Evolutionary conservation across 1,140 invertebrate genomes (phyloP).

Genomic region (Philaenus spumarius): DNA sequence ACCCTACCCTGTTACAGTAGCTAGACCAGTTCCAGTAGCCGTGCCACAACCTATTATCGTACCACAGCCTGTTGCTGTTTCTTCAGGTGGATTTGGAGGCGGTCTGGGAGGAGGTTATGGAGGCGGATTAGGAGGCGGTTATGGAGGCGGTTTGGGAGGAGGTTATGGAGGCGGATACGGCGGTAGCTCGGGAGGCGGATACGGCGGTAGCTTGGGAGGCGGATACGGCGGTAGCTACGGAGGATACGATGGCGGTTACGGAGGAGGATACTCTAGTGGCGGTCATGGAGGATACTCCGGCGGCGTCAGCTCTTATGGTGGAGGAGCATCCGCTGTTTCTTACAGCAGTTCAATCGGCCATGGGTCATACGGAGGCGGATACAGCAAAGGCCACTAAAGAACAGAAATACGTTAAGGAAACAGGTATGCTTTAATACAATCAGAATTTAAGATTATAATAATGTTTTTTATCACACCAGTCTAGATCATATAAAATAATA

Average conservation of each 20-base stretch:
- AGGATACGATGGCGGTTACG: background rate
- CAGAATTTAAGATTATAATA: too few species aligned
- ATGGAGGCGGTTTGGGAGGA: background rate
- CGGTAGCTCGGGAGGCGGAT: background rate
- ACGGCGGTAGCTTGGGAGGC: background rate
- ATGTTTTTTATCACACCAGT: too few species aligned
- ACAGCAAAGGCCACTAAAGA: background rate
- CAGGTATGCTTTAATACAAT: too few species aligned
- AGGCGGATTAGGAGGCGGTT: conserved; percentile 1
- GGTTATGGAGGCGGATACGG: background rate
- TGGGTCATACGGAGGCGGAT: conserved; percentile 3
- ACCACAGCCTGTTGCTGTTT: conserved; percentile 54
- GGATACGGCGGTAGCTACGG: background rate
- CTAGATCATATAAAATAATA: too few species aligned
- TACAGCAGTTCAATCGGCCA: background rate
- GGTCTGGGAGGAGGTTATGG: background rate
- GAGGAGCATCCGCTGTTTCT: background rate
- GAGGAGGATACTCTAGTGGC: background rate
- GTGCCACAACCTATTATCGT: conserved; percentile 38
- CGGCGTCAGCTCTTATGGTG: background rate
- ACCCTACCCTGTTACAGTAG: conserved; percentile 26
- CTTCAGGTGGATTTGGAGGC: background rate
- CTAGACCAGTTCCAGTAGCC: conserved; percentile 11
- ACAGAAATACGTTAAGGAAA: background rate
- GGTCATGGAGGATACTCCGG: background rate